Conservation (phyloP, 2,888 invertebrate species). For the Eristalis pertinax region DNA sequence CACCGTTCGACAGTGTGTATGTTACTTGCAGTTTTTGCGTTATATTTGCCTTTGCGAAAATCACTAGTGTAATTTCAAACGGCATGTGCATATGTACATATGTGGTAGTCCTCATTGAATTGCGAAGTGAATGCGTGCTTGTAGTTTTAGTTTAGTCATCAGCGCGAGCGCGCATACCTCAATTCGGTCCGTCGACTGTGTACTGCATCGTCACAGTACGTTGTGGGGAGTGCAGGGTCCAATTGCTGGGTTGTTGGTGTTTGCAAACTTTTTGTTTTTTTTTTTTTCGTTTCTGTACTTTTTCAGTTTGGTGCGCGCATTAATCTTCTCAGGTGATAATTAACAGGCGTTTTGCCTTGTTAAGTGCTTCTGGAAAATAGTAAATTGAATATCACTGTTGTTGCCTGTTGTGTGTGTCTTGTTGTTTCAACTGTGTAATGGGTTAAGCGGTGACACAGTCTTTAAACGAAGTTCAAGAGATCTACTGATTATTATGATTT, state of each 20-base stretch:
- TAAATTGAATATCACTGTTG: constrained; percentile 69
- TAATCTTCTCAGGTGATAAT: constrained; percentile 74
- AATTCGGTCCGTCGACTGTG: constrained; percentile 18
- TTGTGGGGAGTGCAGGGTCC: constrained; percentile 50
- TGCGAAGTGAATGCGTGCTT: constrained; percentile 43
- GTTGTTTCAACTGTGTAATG: constrained; percentile 37
- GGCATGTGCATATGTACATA: constrained; percentile 16
- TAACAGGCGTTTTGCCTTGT: constrained; percentile 74
- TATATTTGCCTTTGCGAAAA: constrained; percentile 21
- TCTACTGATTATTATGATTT: constrained; percentile 52
- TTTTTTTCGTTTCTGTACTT: constrained; percentile 57
- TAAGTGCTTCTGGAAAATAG: constrained; percentile 72
- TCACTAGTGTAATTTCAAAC: constrained; percentile 39
- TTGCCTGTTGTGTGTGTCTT: constrained; percentile 34
- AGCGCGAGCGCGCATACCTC: constrained; percentile 38
- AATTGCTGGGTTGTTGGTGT: constrained; percentile 60
- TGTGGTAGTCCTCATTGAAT: constrained; percentile 31
- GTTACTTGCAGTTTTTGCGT: no score
- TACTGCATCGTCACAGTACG: constrained; percentile 13
- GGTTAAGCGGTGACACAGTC: constrained; percentile 65
- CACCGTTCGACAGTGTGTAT: constrained; percentile 8
- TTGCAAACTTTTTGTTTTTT: constrained; percentile 15
- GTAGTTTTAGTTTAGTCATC: constrained; percentile 33
- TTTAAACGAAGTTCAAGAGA: constrained; percentile 43
- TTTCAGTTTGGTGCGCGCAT: constrained; percentile 71